Conservation (phyloP, 2,113 vertebrate genomes). For the Vidua chalybeata region DNA sequence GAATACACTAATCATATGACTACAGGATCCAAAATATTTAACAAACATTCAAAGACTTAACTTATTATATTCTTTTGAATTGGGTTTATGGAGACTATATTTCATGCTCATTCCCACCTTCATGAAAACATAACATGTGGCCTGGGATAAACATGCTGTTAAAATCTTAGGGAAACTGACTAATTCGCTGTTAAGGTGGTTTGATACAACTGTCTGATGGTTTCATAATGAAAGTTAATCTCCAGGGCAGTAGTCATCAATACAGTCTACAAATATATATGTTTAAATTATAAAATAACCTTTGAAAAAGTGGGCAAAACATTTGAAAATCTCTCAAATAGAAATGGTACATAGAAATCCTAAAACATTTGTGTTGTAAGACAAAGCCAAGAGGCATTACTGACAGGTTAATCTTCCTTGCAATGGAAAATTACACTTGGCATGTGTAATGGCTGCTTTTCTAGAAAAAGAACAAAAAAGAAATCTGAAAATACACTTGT, state of each 20-base stretch:
- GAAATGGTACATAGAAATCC: not conserved
- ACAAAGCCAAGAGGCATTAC: not conserved
- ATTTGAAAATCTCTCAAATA: not conserved
- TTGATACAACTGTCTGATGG: not conserved
- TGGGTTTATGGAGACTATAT: not conserved
- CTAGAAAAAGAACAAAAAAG: not conserved
- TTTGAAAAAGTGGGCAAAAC: not conserved
- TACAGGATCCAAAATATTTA: not conserved
- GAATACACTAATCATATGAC: not conserved
- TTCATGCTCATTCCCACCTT: not conserved
- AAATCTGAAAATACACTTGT: not conserved
- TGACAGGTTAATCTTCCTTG: not conserved
- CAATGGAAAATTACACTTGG: not conserved
- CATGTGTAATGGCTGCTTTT: not conserved
- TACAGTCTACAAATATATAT: not conserved
- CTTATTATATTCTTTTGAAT: not conserved
- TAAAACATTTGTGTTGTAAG: not conserved
- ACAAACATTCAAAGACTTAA: not conserved
- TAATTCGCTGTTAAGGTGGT: not conserved
- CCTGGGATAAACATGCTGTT: not conserved
- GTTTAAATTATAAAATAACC: not conserved
- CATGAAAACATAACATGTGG: not conserved
- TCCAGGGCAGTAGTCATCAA: not conserved
- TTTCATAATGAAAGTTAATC: not conserved
- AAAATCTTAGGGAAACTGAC: not conserved